These are phyloP conservation scores for Gallinago undulata DNA, from an alignment of 2,113 vertebrate species.

Conservation along the genomic window DNA sequence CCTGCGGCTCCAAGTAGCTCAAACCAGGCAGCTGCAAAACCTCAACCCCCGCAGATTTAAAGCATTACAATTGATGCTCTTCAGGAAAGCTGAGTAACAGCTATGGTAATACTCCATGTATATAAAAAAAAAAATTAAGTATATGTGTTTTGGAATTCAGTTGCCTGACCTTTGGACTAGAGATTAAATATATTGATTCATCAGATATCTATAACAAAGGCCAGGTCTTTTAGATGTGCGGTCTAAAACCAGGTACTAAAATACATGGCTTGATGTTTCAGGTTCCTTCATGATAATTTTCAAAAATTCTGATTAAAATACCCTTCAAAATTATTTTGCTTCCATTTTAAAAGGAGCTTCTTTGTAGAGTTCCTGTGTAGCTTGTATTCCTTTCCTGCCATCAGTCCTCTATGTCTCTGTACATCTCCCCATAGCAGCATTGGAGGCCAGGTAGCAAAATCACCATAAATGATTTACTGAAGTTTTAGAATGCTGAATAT, in stretches of 20 bases:
- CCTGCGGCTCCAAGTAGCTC: background rate
- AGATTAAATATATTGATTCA: background rate
- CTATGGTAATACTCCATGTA: constrained; percentile 5
- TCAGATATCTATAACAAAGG: background rate
- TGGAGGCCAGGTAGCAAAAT: background rate
- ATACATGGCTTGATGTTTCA: background rate
- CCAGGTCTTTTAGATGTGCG: background rate
- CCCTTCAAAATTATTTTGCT: background rate
- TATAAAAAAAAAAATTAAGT: background rate
- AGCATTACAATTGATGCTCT: background rate
- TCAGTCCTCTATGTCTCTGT: background rate
- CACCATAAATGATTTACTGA: background rate
- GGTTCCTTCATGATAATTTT: background rate
- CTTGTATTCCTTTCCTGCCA: background rate
- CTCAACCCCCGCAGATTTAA: background rate
- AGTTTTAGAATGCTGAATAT: background rate
- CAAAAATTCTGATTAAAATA: background rate
- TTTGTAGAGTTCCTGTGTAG: background rate
- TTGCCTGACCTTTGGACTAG: background rate
- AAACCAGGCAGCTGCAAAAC: constrained; percentile 11
- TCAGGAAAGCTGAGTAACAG: constrained; percentile 48
- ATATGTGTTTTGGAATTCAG: constrained; percentile 24
- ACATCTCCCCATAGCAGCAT: background rate
- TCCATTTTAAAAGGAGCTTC: constrained; percentile 18
- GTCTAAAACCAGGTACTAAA: background rate